Base-by-base conservation (phyloP, 2,888 invertebrate genomes). In the Euspilapteryx auroguttella region DNA sequence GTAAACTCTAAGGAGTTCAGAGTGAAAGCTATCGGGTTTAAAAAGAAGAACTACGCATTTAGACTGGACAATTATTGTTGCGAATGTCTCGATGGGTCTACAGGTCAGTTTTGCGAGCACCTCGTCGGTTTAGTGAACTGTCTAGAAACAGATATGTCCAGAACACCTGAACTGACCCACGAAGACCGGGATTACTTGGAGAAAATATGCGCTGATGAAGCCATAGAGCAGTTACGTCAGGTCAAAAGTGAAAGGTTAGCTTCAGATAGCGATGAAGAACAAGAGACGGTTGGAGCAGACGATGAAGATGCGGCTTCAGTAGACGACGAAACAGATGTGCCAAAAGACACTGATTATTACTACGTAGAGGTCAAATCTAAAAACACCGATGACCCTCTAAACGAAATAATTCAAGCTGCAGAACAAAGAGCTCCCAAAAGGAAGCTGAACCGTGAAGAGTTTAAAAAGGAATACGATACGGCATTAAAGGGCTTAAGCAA, bases 91-190 rank as follows among this genome's bases (percentile, higher is more conserved):
- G 10, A 25, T 2, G 54, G 54, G 0, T 33, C 21, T 3, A 39
- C 30, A 21, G 51, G 49, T 1, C 30, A 32, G 2, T 34, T 51
- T 3, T 55, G 55, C 27, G 47, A 43, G 12, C 55, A 55, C 25
- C 30, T 54, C n/a, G 39, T 39, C 20, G 41, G 40, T 1, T 22
- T 39, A 0, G 20, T 51, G 14, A 41, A 42, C n/a, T 29, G 21
- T 1, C 12, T 32, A 2, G 38, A 41, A 0, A 28, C 31, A 1
- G 33, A 38, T n/a, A 22, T 37, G 12, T 33, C 27, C 12, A 31
- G 28, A 21, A 25, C 22, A 8, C 34, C 32, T 13, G 26, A 24
- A 8, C 4, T 44, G 11, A 34, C 37, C 2, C 34, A 40, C 9
- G 32, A 35, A 8, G 40, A 41, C 3, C 29, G 27, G 12, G 22